These are phyloP conservation scores for Camponotus pennsylvanicus DNA, from an alignment of 1,140 invertebrate genomes.

Conservation along the genomic window DNA sequence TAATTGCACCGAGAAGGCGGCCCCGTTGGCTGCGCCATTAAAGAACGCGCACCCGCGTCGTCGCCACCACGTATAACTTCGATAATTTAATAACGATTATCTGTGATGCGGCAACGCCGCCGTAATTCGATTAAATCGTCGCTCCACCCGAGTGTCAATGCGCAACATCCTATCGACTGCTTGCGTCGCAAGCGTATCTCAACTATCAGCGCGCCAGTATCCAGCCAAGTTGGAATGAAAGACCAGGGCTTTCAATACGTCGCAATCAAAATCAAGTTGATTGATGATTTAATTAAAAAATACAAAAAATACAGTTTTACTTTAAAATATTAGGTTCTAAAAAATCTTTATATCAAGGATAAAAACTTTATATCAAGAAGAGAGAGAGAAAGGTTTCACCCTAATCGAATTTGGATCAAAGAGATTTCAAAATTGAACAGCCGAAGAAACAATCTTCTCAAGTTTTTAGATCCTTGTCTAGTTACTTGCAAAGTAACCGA, in stretches of 20 bases:
- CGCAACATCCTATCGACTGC: constrained; percentile 63
- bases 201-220: constrained; percentile 33
- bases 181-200: constrained; percentile 58
- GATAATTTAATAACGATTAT: constrained; percentile 65
- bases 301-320: not conserved
- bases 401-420: not conserved
- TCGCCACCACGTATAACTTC: constrained; percentile 54
- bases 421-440: not conserved
- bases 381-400: too few relatives aligned
- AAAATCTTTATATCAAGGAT: not conserved
- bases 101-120: constrained; percentile 60
- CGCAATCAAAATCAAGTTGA: constrained; percentile 7
- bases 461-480: constrained; percentile 11
- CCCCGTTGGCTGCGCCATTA: constrained; percentile 56
- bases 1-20: constrained; percentile 58
- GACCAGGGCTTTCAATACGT: not conserved
- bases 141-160: constrained; percentile 63
- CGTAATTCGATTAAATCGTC: constrained; percentile 62
- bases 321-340: not conserved
- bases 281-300: not conserved
- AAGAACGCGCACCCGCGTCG: constrained; percentile 53
- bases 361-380: too few relatives aligned
- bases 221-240: constrained; percentile 22
- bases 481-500: constrained; percentile 3
- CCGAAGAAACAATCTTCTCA: not conserved